These are phyloP conservation scores for Corythornis cristatus DNA, from an alignment of 2,113 vertebrate genomes.

Conservation along the genomic window DNA sequence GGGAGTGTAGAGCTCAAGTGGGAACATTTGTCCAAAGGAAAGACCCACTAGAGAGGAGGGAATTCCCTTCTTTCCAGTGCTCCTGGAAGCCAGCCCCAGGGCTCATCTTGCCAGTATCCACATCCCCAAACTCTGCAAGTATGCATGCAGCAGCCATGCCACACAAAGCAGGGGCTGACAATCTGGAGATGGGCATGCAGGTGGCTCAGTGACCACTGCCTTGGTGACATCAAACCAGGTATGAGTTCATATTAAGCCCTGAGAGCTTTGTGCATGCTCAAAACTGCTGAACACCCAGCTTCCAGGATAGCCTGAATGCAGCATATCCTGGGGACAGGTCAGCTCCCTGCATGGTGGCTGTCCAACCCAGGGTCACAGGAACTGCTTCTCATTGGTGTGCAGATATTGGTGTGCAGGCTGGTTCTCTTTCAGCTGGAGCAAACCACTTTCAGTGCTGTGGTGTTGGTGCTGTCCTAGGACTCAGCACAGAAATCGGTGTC, in stretches of 20 bases:
- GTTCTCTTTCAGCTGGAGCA: neutral
- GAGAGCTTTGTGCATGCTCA: neutral
- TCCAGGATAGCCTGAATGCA: neutral
- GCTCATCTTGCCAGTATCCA: neutral
- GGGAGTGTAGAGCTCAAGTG: rapidly evolving
- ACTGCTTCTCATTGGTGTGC: neutral
- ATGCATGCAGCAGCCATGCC: neutral
- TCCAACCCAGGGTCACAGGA: rapidly evolving
- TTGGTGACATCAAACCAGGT: neutral
- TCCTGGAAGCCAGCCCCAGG: neutral
- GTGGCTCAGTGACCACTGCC: neutral
- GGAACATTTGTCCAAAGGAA: neutral
- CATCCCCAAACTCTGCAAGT: neutral
- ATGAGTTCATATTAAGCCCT: neutral
- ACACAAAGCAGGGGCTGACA: neutral
- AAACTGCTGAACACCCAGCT: neutral
- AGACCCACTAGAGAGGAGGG: neutral
- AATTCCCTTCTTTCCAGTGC: neutral
- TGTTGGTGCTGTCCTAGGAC: rapidly evolving
- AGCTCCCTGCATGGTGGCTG: neutral
- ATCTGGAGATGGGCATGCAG: neutral
- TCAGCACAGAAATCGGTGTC: rapidly evolving
- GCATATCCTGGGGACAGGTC: neutral
- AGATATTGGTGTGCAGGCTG: rapidly evolving
- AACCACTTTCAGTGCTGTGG: neutral